Evolutionary conservation across 2,888 invertebrate species (phyloP).

Genomic region (Scaptomyza polygonia): DNA sequence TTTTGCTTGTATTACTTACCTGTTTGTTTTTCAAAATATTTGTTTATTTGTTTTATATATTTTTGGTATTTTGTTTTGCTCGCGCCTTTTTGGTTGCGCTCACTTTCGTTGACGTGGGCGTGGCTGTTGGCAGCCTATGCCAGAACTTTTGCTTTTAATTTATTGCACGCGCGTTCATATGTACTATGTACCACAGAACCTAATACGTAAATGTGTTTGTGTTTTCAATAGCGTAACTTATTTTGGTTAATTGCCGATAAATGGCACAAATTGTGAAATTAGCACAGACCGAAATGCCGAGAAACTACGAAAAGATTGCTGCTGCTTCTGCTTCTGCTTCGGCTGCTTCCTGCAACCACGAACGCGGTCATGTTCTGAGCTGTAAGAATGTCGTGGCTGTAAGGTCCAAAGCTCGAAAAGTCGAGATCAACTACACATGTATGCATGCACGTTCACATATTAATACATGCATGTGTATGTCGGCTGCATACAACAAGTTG

Average conservation of each 20-base stretch:
- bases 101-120: conserved; percentile 16
- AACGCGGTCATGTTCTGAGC: conserved; percentile 19
- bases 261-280: conserved; percentile 11
- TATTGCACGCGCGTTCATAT: conserved; percentile 4
- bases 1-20: conserved; percentile 26
- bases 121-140: conserved; percentile 6
- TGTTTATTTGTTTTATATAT: conserved; percentile 12
- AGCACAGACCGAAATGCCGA: conserved; percentile 32
- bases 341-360: conserved; percentile 41
- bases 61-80: conserved; percentile 59
- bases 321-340: conserved; percentile 12
- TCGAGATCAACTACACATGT: conserved; percentile 20
- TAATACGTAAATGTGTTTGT: conserved; percentile 4
- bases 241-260: conserved; percentile 2
- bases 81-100: conserved; percentile 39
- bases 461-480: not conserved
- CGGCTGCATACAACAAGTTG: conserved; percentile 6
- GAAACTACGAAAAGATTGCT: conserved; percentile 46
- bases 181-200: not conserved
- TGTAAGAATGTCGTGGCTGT: conserved; percentile 18
- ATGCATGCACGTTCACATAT: not conserved
- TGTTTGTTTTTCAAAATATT: conserved; percentile 31
- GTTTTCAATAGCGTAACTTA: not conserved
- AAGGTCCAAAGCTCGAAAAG: conserved; percentile 14
- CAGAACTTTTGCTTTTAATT: conserved; percentile 18